Percentiles rank a stretch among this genome's conserved stretches.
phyloP scores from a whole-genome alignment of 2,797 vertebrate genomes.

The Syngnathus acus region DNA sequence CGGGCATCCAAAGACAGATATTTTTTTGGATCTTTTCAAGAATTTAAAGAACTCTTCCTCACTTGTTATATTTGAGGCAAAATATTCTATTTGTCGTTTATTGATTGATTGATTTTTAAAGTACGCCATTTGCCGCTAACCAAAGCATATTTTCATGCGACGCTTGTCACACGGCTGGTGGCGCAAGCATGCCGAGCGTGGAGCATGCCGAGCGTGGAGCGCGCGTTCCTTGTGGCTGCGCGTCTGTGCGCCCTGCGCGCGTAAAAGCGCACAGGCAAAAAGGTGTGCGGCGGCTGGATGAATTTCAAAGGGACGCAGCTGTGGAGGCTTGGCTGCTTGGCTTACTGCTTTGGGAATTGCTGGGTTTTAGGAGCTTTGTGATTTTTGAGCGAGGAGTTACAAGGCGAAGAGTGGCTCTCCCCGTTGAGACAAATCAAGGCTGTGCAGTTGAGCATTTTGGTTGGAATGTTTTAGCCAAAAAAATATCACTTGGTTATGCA shows the following conservation, averaged over 20 bases:
- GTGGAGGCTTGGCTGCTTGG: not conserved
- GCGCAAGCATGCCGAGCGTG: not conserved
- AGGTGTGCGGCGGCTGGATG: not conserved
- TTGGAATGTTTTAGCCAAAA: too few relatives aligned
- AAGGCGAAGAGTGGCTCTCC: not conserved
- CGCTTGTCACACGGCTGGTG: not conserved
- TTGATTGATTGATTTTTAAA: not conserved
- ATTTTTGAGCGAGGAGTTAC: not conserved
- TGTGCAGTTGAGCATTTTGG: too few relatives aligned
- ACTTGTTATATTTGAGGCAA: too few relatives aligned
- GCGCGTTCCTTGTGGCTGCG: not conserved
- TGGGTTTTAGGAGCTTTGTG: not conserved
- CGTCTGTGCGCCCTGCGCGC: not conserved
- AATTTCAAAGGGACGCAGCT: too few relatives aligned
- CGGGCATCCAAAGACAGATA: not conserved
- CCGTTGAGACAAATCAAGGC: not conserved
- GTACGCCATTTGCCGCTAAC: not conserved
- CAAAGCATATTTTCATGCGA: not conserved
- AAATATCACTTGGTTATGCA: too few relatives aligned
- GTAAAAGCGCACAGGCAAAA: slow-evolving; percentile 4
- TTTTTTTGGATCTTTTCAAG: not conserved
- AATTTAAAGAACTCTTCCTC: not conserved
- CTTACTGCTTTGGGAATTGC: not conserved
- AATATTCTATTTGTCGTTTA: not conserved
- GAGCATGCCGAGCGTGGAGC: not conserved